Base-by-base conservation (phyloP, 2,797 vertebrate species). In the Cuniculus paca region DNA sequence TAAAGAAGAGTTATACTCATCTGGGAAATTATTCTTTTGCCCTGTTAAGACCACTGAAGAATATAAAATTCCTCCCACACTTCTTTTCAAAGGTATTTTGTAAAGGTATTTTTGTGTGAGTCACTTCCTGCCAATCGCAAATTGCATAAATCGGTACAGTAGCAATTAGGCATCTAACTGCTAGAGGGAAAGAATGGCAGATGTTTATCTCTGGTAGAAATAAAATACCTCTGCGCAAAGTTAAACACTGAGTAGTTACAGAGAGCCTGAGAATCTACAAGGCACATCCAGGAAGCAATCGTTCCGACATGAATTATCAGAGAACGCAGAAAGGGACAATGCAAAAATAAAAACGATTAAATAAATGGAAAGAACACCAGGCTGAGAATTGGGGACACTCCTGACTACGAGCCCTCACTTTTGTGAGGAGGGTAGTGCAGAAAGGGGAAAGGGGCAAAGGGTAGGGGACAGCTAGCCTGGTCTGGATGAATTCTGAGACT, bases 11-110 rank as follows among this genome's bases (percentile, higher is more conserved):
- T 85, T 93, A 80, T 65, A 74, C 1, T 94, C 22, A 74, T 60
- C 26, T 97, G 34, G 36, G 68, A 93, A 91, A 89, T 58, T 58
- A 79, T 75, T 89, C 31, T 65, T 95, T 90, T 88, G 17, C 22
- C 28, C 28, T 93, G 36, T 52, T 48, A 58, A 89, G 34, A 89
- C 93, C 68, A 94, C 16, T 74, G 88, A 87, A 0, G 16, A 77
- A 88, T 86, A 42, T 42, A 80, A 93, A 96, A 90, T 89, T 20
- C 58, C 17, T 94, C 54, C 28, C 36, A 86, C 4, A 78, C 39
- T 83, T 91, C 81, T 88, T 96, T 88, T 72, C 77, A 93, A 72
- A 93, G 39, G 10, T 88, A 81, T 94, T 87, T 54, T 52, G 10
- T 63, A 91, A 72, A 93, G n/a, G 6, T 85, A 81, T 94, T 87